Percentiles rank a stretch among this genome's conserved stretches.
Evolutionary conservation across 2,113 vertebrate species (phyloP).

Genomic region (Beaufortia kweichowensis): DNA sequence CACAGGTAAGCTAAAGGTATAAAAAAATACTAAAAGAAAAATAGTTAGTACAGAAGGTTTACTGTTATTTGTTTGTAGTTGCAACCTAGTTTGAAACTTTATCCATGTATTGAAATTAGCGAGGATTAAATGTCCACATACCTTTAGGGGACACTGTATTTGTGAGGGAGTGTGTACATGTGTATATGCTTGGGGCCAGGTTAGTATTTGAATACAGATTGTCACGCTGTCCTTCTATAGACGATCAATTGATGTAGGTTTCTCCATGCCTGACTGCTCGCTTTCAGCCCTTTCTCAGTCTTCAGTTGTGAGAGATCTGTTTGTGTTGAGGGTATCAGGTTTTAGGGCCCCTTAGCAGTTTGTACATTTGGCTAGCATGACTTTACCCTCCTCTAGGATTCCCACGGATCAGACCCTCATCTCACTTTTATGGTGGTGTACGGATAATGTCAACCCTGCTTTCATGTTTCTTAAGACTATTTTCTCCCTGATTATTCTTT

Average conservation of each 20-base stretch:
- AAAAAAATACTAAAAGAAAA: neutral
- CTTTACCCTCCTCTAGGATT: constrained; percentile 18
- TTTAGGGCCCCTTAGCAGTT: constrained; percentile 38
- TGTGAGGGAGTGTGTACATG: constrained; percentile 9
- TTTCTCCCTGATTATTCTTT: constrained; percentile 20
- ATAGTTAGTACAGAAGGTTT: neutral
- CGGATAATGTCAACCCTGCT: neutral
- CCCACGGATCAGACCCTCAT: constrained; percentile 15
- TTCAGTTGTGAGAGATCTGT: constrained; percentile 28
- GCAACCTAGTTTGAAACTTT: neutral
- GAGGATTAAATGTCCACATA: neutral
- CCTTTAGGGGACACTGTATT: neutral
- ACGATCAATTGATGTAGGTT: constrained; percentile 26
- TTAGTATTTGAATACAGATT: constrained; percentile 29
- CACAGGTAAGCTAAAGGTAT: no score
- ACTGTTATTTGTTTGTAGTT: neutral
- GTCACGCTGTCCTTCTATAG: constrained; percentile 9
- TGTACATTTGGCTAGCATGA: constrained; percentile 38
- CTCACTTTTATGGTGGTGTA: constrained; percentile 5
- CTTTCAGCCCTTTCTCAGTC: constrained; percentile 31
- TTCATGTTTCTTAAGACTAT: neutral
- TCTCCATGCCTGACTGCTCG: constrained; percentile 33
- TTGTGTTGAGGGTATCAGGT: constrained; percentile 39
- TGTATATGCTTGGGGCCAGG: constrained; percentile 23
- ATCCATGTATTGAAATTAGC: neutral